Evolutionary conservation across 23 tunicate species (phyloP).

Genomic region (Ciona savignyi): DNA sequence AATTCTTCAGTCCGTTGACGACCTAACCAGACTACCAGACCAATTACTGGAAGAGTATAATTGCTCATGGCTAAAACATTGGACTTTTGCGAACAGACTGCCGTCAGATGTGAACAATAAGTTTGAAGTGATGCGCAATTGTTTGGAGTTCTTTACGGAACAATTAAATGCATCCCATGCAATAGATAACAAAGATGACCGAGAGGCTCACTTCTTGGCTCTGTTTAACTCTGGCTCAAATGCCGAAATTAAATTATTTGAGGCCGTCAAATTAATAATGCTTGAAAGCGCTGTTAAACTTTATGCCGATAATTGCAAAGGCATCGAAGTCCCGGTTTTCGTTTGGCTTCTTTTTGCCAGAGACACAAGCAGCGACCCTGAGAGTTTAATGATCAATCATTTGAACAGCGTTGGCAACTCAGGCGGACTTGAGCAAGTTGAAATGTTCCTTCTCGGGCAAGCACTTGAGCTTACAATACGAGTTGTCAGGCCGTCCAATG

Average conservation of each 20-base stretch:
- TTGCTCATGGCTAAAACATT: constrained; percentile 46
- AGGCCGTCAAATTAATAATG: constrained; percentile 77
- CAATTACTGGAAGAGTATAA: constrained; percentile 7
- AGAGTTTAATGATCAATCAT: constrained; percentile 72
- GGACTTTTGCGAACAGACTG: constrained; percentile 71
- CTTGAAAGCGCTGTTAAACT: constrained; percentile 55
- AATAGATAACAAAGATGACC: constrained; percentile 27
- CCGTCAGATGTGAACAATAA: constrained; percentile 17
- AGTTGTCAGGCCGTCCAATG: constrained; percentile 68
- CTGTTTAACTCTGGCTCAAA: constrained; percentile 54
- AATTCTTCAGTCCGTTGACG: neutral
- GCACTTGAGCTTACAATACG: constrained; percentile 61
- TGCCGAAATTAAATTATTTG: constrained; percentile 74
- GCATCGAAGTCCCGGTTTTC: constrained; percentile 71
- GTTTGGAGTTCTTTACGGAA: constrained; percentile 31
- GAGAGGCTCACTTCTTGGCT: constrained; percentile 37
- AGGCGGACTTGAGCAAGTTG: constrained; percentile 92
- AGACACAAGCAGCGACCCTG: constrained; percentile 77
- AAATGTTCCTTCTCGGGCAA: constrained; percentile 89
- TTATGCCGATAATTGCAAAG: constrained; percentile 33
- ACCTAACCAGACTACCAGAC: constrained; percentile 14
- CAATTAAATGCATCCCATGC: constrained; percentile 34
- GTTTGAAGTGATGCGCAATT: constrained; percentile 27
- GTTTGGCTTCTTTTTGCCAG: constrained; percentile 88
- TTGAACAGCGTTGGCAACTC: constrained; percentile 75